Base-by-base conservation (phyloP, 2,888 invertebrate genomes). In the Cephus nigrinus region DNA sequence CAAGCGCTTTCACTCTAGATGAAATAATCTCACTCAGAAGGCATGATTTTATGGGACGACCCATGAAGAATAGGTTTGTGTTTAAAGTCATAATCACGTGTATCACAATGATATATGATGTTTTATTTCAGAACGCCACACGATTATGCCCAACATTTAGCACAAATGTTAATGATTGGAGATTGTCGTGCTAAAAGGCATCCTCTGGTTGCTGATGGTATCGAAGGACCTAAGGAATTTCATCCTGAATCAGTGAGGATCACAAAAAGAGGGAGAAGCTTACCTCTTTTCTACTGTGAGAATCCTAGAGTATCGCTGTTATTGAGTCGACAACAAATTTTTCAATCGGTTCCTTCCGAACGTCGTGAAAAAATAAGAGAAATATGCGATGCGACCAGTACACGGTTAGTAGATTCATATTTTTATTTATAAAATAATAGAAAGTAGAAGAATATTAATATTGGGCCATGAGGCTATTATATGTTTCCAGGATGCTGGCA, bases 81-180 rank as follows among this genome's bases (percentile, higher is more conserved):
- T 15, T 40, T 55, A 23, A 9, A 2, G 23, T 9, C 3, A 55
- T 55, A 55, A 12, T 73, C 69, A 5, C 32, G 12, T 72, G 74
- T 74, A 12, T 79, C 31, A 23, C 9, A 55, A 23, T 69, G 79
- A 76, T 12, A 71, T 23, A 31, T 76, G 33, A n/a, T 76, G 78
- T 68, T 33, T 72, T 15, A 69, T 77, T 80, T 84, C 80, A 91
- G 90, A 86, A 86, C 88, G 68, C 80, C 84, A 5, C 86, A 91
- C 79, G 91, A 91, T 84, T 91, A 88, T 77, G 76, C 83, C 35
- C 86, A 86, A 73, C 85, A 87, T 81, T 84, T 89, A 12, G 88
- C 90, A 34, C 90, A 91, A 80, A 90, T 91, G 88, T 84, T 91
- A 78, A 86, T 91, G 86, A 78, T 90, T n/a, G 87, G 83, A n/a